These are phyloP conservation scores for Polyommatus icarus DNA, from an alignment of 2,888 invertebrate species.

Conservation along the genomic window DNA sequence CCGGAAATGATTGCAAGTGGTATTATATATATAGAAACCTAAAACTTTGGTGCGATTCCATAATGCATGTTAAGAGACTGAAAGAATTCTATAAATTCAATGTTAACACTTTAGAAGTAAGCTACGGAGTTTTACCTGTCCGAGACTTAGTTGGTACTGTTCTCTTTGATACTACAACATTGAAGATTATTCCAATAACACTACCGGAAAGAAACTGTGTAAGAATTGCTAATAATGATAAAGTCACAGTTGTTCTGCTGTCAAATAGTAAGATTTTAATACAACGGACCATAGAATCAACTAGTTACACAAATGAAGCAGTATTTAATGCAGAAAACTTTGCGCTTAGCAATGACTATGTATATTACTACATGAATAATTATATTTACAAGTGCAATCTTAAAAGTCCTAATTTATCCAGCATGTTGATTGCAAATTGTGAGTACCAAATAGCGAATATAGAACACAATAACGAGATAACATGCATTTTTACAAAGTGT, in stretches of 20 bases:
- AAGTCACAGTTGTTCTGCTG: constrained; percentile 54
- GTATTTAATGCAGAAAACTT: constrained; percentile 63
- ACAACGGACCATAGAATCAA: constrained; percentile 54
- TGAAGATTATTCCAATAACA: constrained; percentile 61
- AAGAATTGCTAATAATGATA: constrained; percentile 60
- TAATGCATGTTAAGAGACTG: constrained; percentile 47
- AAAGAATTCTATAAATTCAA: constrained; percentile 62
- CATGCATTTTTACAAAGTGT: constrained; percentile 61
- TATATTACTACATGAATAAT: constrained; percentile 58
- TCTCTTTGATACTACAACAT: constrained; percentile 56
- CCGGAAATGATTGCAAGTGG: constrained; percentile 57
- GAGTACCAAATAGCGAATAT: constrained; percentile 63
- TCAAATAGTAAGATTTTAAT: constrained; percentile 56
- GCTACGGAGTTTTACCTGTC: constrained; percentile 60
- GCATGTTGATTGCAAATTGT: constrained; percentile 53
- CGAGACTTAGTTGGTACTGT: constrained; percentile 58
- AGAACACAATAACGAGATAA: constrained; percentile 48
- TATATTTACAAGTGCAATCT: constrained; percentile 60
- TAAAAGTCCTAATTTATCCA: constrained; percentile 46
- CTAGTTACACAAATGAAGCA: constrained; percentile 50
- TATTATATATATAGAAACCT: constrained; percentile 64
- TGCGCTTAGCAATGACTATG: constrained; percentile 49
- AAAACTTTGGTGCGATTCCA: constrained; percentile 55
- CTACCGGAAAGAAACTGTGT: constrained; percentile 57
- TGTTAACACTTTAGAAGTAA: constrained; percentile 53